Evolutionary conservation across 2,113 vertebrate species (phyloP).

Genomic region (Pristiophorus japonicus): DNA sequence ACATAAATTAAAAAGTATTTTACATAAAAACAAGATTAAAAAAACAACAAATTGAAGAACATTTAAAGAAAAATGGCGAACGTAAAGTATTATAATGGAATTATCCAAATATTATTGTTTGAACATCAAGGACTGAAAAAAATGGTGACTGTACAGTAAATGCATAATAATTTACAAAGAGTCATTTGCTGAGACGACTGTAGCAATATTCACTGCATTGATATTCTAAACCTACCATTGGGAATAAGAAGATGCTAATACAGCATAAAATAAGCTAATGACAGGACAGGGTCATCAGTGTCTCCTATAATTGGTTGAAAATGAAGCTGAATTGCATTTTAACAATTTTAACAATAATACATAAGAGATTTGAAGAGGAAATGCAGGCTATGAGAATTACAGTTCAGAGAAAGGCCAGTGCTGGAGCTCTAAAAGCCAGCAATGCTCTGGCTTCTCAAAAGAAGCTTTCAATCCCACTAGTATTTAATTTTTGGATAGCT

Average conservation of each 20-base stretch:
- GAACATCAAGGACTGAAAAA: no score
- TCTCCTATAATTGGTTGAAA: conserved; percentile 12
- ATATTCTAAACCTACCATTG: neutral
- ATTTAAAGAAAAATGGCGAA: neutral
- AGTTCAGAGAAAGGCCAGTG: neutral
- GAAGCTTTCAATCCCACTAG: neutral
- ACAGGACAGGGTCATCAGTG: neutral
- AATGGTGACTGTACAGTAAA: neutral
- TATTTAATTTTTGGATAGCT: neutral
- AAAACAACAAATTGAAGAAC: neutral
- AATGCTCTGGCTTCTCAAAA: neutral
- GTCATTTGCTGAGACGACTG: neutral
- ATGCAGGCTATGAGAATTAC: neutral
- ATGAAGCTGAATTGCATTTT: conserved; percentile 29
- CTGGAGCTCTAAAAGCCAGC: neutral
- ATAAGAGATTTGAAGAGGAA: conserved; percentile 7
- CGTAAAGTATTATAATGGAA: neutral
- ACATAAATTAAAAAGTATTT: neutral
- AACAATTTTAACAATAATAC: neutral
- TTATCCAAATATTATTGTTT: neutral
- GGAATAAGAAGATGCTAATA: neutral
- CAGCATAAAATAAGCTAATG: neutral
- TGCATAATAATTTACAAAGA: neutral
- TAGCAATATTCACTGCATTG: neutral
- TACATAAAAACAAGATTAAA: neutral